phyloP scores from a whole-genome alignment of 2,113 vertebrate species.

The Etheostoma cragini region DNA sequence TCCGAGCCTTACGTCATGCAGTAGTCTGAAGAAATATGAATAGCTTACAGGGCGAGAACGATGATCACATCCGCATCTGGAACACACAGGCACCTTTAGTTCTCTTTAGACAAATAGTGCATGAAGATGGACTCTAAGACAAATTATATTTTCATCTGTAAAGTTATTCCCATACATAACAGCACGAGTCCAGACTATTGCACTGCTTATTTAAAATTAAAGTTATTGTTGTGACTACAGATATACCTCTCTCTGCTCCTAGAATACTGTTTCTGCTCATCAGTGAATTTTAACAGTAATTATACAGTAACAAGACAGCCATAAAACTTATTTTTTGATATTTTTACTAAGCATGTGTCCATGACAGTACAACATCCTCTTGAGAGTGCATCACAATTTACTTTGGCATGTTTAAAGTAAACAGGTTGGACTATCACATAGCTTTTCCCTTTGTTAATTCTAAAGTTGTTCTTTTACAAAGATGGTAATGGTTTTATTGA shows the following conservation, averaged over 20 bases:
- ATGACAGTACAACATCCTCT: constrained; percentile 5
- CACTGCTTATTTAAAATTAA: neutral
- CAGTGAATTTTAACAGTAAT: neutral
- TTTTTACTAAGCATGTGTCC: constrained; percentile 10
- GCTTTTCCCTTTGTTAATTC: neutral
- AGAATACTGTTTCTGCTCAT: neutral
- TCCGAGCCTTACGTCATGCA: constrained; percentile 64
- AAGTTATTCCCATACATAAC: constrained; percentile 5
- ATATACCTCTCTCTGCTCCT: neutral
- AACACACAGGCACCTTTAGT: neutral
- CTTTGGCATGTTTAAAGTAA: constrained; percentile 6
- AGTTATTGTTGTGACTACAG: no score
- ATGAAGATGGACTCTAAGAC: neutral
- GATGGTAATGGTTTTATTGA: neutral
- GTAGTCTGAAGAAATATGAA: constrained; percentile 5
- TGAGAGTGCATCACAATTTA: constrained; percentile 18
- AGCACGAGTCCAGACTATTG: neutral
- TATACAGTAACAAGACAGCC: neutral
- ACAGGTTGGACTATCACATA: neutral
- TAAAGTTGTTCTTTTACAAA: neutral
- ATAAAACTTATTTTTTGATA: neutral
- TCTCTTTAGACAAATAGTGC: neutral
- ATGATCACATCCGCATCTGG: neutral
- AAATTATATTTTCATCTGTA: neutral
- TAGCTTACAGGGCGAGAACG: neutral